Evolutionary conservation across 2,113 vertebrate genomes (phyloP), one percentile per base, ranked within the genome.

Genomic region (Elaphurus davidianus): DNA sequence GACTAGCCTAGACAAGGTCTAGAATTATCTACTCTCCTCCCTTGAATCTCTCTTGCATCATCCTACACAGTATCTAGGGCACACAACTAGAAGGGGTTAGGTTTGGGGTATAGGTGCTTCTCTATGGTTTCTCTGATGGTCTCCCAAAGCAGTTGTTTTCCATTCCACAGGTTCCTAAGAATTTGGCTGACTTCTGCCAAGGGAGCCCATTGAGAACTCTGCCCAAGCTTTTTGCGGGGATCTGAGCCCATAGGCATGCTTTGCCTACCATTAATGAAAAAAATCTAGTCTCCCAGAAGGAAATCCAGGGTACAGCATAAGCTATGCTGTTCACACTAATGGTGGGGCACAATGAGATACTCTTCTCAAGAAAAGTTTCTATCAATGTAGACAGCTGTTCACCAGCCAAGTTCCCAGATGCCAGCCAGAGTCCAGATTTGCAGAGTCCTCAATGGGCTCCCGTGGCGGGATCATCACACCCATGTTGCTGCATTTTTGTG

Each of bases 31-130:
- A 4, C 33, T 76, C 54, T 36, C 50, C 13, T 78, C 2, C 27
- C 47, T 40, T 54, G 25, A 7, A 2, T 52, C 30, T 15, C 36
- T 55, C 17, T 64, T 17, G 19, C 25, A 30, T 43, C 14, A 27
- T 8, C 45, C 45, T 33, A 21, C 7, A 16, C 14, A n/a, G n/a
- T 5, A 0, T 52, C n/a, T 50, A 81, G 17, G n/a, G 25, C 43
- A 45, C 64, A 45, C 28, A 74, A 27, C n/a, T 11, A 27, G n/a
- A 4, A 10, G 21, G 82, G 36, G 30, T 60, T 74, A n/a, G 40
- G 5, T 59, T 10, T 40, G 47, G 52, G 17, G 2, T 8, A 40
- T 2, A 79, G 9, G 16, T 17, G 2, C 0, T 1, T 3, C 21
- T 2, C 17, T 74, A 15, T 25, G 3, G 8, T 40, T 62, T 60